A percentile compares a stretch with the other conserved stretches of the same genome.
These are phyloP conservation scores for Pogoniulus pusillus DNA, from an alignment of 2,797 vertebrate species.

Conservation along the genomic window DNA sequence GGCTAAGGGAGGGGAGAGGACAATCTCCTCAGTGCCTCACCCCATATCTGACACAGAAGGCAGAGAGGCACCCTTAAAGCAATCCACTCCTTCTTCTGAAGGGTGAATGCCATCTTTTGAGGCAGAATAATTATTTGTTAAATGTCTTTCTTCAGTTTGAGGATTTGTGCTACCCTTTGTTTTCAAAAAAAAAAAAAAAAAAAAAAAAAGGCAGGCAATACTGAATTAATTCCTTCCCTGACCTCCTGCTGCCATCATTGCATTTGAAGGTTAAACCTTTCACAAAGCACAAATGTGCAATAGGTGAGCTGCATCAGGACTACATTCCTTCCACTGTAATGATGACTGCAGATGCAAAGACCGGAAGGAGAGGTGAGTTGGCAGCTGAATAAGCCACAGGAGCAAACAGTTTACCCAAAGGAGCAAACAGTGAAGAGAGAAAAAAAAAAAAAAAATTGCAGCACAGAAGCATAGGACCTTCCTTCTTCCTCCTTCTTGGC, in stretches of 20 bases:
- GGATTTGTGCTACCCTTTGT: background rate
- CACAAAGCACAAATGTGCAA: background rate
- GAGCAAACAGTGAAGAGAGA: background rate
- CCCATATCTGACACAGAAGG: background rate
- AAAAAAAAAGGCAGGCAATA: accelerated
- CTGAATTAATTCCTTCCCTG: background rate
- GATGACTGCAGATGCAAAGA: background rate
- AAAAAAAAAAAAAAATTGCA: background rate
- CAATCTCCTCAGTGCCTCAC: background rate
- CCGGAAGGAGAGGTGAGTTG: background rate
- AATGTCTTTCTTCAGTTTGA: background rate
- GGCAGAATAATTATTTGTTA: background rate
- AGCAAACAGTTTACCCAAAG: accelerated
- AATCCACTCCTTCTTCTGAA: background rate
- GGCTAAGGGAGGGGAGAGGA: background rate
- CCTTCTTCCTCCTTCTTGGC: no score
- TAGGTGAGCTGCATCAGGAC: background rate
- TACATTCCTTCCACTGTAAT: background rate
- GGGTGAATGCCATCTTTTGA: background rate
- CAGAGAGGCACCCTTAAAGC: background rate
- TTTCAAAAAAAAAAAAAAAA: background rate
- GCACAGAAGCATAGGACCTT: background rate
- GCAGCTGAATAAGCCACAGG: background rate
- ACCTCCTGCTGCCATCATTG: accelerated
- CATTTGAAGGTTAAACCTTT: background rate